phyloP scores from a whole-genome alignment of 2,113 vertebrate species.

The Charina bottae region DNA sequence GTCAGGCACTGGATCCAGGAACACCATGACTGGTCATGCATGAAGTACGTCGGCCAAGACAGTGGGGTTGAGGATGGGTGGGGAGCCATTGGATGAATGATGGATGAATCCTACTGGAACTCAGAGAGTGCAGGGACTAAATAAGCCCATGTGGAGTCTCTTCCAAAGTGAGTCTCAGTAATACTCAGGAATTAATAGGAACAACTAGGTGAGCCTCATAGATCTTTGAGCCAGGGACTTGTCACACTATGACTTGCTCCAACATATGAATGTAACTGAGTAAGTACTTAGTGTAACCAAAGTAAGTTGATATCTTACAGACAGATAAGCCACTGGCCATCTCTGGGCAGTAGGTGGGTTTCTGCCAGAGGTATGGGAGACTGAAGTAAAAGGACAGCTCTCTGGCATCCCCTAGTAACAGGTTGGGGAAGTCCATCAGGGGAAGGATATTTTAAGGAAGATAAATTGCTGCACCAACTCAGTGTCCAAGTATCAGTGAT shows the following conservation, averaged over 20 bases:
- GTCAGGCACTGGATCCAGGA: neutral
- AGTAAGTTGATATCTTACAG: neutral
- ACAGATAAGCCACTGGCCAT: neutral
- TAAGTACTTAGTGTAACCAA: neutral
- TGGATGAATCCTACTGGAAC: neutral
- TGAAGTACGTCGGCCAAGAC: neutral
- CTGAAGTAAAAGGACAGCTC: neutral
- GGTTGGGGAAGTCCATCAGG: neutral
- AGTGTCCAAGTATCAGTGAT: neutral
- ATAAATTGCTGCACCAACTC: neutral
- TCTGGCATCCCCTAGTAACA: neutral
- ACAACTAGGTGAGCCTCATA: no score
- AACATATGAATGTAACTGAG: neutral
- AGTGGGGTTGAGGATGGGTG: neutral
- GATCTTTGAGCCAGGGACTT: neutral
- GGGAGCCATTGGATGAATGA: neutral
- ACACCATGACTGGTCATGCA: neutral
- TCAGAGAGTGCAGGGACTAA: neutral
- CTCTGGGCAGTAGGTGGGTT: neutral
- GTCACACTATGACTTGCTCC: neutral
- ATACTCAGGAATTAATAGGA: no score
- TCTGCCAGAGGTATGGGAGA: neutral
- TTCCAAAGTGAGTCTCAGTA: no score
- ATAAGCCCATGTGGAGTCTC: neutral
- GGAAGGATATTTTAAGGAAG: neutral